Percentiles rank a stretch among this genome's conserved stretches.
Evolutionary conservation across 2,797 vertebrate species (phyloP).

Genomic region (Sebastes melanostomus): DNA sequence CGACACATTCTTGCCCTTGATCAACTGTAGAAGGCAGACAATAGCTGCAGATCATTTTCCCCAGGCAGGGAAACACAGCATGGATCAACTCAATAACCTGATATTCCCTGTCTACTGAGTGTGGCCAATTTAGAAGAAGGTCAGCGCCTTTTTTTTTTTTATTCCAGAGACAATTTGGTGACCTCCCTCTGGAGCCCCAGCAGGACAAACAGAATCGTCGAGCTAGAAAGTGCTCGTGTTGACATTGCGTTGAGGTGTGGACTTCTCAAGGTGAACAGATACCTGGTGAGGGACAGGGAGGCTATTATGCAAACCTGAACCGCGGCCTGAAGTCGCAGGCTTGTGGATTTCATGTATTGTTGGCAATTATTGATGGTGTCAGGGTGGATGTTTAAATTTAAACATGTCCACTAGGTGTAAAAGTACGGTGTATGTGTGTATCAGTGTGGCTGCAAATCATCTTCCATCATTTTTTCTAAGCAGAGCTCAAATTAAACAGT

Average conservation of each 20-base stretch:
- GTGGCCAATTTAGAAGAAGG: slow-evolving; percentile 85
- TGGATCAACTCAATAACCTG: slow-evolving; percentile 87
- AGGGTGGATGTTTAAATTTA: slow-evolving; percentile 57
- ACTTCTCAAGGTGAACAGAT: slow-evolving; percentile 81
- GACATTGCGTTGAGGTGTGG: slow-evolving; percentile 75
- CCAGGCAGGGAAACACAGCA: slow-evolving; percentile 81
- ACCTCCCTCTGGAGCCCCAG: slow-evolving; percentile 81
- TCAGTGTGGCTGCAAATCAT: slow-evolving; percentile 45
- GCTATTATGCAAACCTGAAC: slow-evolving; percentile 80
- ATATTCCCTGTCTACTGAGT: slow-evolving; percentile 84
- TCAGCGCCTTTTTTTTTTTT: slow-evolving; percentile 74
- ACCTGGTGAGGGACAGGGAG: slow-evolving; percentile 72
- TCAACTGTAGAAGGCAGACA: slow-evolving; percentile 78
- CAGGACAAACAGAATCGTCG: slow-evolving; percentile 68
- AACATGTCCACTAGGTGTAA: slow-evolving; percentile 52
- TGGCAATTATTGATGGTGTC: slow-evolving; percentile 60
- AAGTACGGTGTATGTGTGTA: slow-evolving; percentile 18
- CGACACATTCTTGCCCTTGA: slow-evolving; percentile 79
- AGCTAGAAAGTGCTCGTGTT: slow-evolving; percentile 65
- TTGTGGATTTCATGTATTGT: slow-evolving; percentile 40
- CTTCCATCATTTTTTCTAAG: slow-evolving; percentile 61
- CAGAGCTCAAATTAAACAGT: slow-evolving; percentile 75
- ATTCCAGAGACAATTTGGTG: slow-evolving; percentile 83
- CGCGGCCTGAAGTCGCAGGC: slow-evolving; percentile 23
- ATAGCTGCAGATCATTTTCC: slow-evolving; percentile 79